Evolutionary conservation across 2,113 vertebrate species (phyloP).

Genomic region (Vidua macroura): DNA sequence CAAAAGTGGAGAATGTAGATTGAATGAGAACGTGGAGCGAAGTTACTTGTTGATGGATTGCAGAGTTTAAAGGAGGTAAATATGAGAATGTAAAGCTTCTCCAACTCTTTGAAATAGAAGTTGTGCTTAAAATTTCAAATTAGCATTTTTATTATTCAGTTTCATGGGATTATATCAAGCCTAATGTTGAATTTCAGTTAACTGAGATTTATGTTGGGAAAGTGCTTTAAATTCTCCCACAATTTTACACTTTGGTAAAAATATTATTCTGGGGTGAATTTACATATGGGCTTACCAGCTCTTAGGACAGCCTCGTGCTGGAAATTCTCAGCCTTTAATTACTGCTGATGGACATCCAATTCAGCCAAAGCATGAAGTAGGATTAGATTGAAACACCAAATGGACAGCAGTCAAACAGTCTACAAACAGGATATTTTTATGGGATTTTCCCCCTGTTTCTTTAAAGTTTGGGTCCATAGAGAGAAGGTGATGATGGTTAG

Average conservation of each 20-base stretch:
- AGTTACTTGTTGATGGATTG: neutral
- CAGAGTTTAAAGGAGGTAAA: neutral
- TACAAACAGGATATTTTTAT: neutral
- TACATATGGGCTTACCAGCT: neutral
- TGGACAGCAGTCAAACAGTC: neutral
- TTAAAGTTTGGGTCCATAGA: neutral
- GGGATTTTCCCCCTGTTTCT: neutral
- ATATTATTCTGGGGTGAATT: neutral
- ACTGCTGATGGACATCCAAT: neutral
- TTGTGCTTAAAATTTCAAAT: neutral
- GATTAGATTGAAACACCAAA: constrained; percentile 10
- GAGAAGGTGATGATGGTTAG: neutral
- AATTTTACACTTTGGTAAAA: neutral
- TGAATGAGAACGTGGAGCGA: neutral
- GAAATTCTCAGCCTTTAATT: neutral
- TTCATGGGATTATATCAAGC: neutral
- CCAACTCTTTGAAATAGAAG: neutral
- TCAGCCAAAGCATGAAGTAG: neutral
- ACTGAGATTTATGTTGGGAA: neutral
- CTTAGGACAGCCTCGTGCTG: neutral
- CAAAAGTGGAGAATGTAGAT: neutral
- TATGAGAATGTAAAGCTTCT: neutral
- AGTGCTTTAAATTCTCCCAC: neutral
- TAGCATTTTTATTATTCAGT: neutral
- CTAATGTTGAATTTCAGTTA: neutral